phyloP scores from a whole-genome alignment of 2,888 invertebrate genomes.

The Rhingia campestris region DNA sequence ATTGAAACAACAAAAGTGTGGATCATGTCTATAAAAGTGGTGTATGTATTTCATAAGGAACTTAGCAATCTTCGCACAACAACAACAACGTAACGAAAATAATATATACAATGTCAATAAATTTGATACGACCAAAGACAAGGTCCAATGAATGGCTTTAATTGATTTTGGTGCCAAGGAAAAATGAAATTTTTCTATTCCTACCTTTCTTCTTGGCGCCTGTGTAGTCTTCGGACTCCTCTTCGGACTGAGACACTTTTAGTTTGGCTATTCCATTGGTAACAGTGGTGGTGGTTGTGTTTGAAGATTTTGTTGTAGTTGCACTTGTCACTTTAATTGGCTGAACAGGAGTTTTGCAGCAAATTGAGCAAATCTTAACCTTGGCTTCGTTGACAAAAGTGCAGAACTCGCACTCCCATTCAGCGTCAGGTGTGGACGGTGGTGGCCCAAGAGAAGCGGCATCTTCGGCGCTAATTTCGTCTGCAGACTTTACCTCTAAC shows the following conservation, averaged over 20 bases:
- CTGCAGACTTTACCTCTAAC: conserved; percentile 22
- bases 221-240: conserved; percentile 77
- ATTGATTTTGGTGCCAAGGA: conserved; percentile 87
- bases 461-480: conserved; percentile 60
- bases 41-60: conserved; percentile 71
- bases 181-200: conserved; percentile 89
- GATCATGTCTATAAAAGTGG: conserved; percentile 54
- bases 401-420: conserved; percentile 95
- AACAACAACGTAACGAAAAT: conserved; percentile 39
- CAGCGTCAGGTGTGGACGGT: conserved; percentile 84
- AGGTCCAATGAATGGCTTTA: conserved; percentile 63
- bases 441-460: conserved; percentile 80
- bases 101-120: conserved; percentile 24
- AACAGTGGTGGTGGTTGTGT: conserved; percentile 45
- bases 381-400: conserved; percentile 93
- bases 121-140: conserved; percentile 14
- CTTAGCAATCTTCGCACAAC: conserved; percentile 42
- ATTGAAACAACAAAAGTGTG: conserved; percentile 68
- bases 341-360: conserved; percentile 90
- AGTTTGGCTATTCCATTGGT: conserved; percentile 71
- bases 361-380: conserved; percentile 91
- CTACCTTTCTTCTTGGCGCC: conserved; percentile 86
- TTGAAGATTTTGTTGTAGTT: conserved; percentile 48
- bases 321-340: conserved; percentile 41
- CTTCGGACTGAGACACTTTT: conserved; percentile 76